Conservation (phyloP, 1,140 invertebrate genomes). For the Psilanteris sp. region DNA sequence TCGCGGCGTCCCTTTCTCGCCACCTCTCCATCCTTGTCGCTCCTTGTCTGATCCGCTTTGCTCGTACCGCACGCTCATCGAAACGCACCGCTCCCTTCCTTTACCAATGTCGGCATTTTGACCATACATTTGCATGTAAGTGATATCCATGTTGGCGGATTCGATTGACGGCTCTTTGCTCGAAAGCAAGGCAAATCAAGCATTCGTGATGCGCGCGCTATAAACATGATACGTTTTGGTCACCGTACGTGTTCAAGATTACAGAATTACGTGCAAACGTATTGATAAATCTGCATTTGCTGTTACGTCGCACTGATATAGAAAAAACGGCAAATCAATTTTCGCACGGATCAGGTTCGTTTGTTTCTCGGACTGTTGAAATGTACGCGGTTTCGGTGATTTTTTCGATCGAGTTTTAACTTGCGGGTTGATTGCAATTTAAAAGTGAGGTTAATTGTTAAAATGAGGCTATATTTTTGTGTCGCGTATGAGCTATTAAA, state of each 20-base stretch:
- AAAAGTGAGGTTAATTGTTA: too few relatives aligned
- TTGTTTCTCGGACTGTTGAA: too few relatives aligned
- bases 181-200: constrained; percentile 67
- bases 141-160: constrained; percentile 76
- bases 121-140: constrained; percentile 77
- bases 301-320: too few relatives aligned
- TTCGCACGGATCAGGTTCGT: too few relatives aligned
- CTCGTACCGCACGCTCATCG: constrained; percentile 67
- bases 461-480: too few relatives aligned
- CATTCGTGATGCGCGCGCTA: constrained; percentile 43
- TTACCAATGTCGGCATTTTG: constrained; percentile 69
- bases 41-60: constrained; percentile 45
- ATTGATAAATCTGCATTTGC: constrained; percentile 13
- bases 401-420: too few relatives aligned
- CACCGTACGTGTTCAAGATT: constrained; percentile 12
- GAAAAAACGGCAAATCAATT: too few relatives aligned
- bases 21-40: constrained; percentile 26
- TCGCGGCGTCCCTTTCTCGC: constrained; percentile 29
- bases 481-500: too few relatives aligned
- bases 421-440: too few relatives aligned
- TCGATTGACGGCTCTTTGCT: constrained; percentile 75
- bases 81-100: constrained; percentile 61
- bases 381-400: too few relatives aligned
- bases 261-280: constrained; percentile 7
- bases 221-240: constrained; percentile 29